Conservation (phyloP, 2,113 vertebrate genomes). For the Sturnus vulgaris region DNA sequence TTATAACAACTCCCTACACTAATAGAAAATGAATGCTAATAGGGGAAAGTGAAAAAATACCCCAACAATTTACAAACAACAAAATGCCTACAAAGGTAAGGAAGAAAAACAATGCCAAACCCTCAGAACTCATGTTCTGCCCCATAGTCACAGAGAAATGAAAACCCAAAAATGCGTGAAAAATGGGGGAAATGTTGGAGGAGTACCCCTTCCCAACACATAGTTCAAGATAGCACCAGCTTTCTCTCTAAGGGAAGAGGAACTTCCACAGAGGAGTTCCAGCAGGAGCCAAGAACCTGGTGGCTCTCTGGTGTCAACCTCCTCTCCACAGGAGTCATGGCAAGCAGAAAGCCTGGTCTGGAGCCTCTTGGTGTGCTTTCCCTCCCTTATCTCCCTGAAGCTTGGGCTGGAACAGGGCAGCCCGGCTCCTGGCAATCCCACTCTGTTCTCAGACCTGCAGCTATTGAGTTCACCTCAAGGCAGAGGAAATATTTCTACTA, state of each 20-base stretch:
- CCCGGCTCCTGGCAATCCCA: too few species aligned
- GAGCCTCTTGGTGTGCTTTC: neutral
- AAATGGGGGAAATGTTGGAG: neutral
- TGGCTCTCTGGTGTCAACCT: rapidly evolving
- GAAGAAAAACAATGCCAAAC: neutral
- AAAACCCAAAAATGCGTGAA: neutral
- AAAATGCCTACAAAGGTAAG: neutral
- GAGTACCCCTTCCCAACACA: rapidly evolving
- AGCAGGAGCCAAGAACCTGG: neutral
- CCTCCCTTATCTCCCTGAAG: neutral
- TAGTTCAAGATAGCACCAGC: rapidly evolving
- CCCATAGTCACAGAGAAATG: neutral
- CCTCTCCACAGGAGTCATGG: neutral
- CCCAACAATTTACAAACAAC: too few species aligned
- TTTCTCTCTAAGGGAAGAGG: neutral
- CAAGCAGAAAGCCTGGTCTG: neutral
- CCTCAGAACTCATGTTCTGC: rapidly evolving
- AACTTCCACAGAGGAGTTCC: neutral
- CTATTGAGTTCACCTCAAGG: neutral
- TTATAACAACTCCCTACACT: neutral
- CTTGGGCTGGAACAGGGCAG: neutral
- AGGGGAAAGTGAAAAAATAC: too few species aligned
- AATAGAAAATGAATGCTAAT: neutral
- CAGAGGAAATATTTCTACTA: neutral
- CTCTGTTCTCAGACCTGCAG: neutral